Percentiles rank a stretch among this genome's conserved stretches.
Evolutionary conservation across 2,888 invertebrate species (phyloP).

Genomic region (Myopa tessellatipennis): DNA sequence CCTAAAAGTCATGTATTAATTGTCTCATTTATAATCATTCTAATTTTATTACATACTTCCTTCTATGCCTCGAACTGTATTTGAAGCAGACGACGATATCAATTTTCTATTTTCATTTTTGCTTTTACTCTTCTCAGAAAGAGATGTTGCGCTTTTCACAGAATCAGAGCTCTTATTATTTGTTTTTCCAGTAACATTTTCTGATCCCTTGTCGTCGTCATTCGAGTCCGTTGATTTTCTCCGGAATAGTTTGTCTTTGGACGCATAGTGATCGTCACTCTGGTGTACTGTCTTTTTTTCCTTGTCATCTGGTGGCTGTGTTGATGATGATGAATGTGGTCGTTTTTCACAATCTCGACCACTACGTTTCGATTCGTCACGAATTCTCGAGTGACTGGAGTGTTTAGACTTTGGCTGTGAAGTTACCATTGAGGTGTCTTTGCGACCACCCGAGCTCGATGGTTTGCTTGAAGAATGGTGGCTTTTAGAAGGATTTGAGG

Average conservation of each 20-base stretch:
- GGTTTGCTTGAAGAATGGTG: conserved; percentile 46
- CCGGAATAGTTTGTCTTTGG: conserved; percentile 74
- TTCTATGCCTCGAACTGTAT: not conserved
- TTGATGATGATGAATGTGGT: conserved; percentile 47
- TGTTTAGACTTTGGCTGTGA: conserved; percentile 49
- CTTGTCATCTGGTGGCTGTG: conserved; percentile 56
- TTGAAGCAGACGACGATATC: not conserved
- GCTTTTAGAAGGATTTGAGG: conserved; percentile 43
- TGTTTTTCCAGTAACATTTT: conserved; percentile 35
- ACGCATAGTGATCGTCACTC: conserved; percentile 78
- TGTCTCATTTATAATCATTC: not conserved
- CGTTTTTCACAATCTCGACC: conserved; percentile 46
- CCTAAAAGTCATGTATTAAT: not conserved
- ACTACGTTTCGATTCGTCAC: conserved; percentile 45
- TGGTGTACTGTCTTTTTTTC: conserved; percentile 43
- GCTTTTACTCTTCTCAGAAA: conserved; percentile 1
- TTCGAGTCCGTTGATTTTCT: conserved; percentile 85
- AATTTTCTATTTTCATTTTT: conserved; percentile 10
- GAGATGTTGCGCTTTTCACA: not conserved
- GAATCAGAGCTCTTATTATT: not conserved
- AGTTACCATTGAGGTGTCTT: conserved; percentile 41
- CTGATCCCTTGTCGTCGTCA: conserved; percentile 72
- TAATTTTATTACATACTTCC: conserved; percentile 10
- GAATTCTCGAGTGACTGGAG: conserved; percentile 39
- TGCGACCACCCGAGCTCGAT: conserved; percentile 45